Conservation (phyloP, 2,888 invertebrate species). For the Andrena camellia region DNA sequence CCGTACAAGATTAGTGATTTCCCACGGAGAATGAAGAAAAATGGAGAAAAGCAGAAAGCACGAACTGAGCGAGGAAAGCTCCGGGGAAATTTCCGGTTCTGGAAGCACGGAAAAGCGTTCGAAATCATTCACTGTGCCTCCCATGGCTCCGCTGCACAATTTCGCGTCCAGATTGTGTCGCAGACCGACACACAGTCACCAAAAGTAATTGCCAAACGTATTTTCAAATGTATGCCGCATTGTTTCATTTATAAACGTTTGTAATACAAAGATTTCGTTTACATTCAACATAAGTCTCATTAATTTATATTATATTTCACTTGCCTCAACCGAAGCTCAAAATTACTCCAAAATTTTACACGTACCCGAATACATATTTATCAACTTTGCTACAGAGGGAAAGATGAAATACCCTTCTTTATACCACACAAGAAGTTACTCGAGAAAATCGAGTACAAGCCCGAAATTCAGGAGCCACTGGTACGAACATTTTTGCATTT, state of each 20-base stretch:
- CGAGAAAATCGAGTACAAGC: slow-evolving; percentile 88
- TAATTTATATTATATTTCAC: background rate
- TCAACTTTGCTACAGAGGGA: background rate
- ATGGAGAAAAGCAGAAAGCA: slow-evolving; percentile 24
- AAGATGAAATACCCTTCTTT: slow-evolving; percentile 86
- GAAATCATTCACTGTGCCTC: background rate
- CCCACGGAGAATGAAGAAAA: background rate
- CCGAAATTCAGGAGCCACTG: slow-evolving; percentile 87
- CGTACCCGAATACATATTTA: no score
- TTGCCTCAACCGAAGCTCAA: background rate
- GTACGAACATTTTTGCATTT: slow-evolving; percentile 82
- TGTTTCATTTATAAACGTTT: no score
- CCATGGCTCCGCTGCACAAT: background rate
- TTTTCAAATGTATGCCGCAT: background rate
- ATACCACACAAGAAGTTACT: slow-evolving; percentile 88
- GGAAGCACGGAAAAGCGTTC: background rate
- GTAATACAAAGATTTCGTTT: no score
- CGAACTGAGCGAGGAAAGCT: background rate
- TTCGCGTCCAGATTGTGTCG: slow-evolving; percentile 35
- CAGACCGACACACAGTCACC: slow-evolving; percentile 17
- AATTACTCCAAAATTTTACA: background rate
- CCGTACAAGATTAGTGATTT: background rate
- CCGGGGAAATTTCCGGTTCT: background rate
- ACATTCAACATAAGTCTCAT: background rate
- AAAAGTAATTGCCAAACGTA: slow-evolving; percentile 34